phyloP scores from a whole-genome alignment of 1,140 invertebrate species.

The Caenorhabditis latens region DNA sequence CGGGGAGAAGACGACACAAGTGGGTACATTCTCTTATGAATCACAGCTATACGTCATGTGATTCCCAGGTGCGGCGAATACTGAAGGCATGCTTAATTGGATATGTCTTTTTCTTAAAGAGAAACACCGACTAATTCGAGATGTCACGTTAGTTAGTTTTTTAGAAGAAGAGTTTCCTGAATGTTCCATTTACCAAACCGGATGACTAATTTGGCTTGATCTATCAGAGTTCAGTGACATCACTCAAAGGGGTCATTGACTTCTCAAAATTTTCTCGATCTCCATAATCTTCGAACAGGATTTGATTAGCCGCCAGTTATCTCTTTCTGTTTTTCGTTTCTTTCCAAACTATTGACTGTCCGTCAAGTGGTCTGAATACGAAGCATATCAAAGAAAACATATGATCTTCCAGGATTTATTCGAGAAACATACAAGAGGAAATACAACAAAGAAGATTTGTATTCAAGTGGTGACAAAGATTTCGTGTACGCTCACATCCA shows the following conservation, averaged over 20 bases:
- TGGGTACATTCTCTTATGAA: constrained; percentile 43
- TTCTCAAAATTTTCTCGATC: constrained; percentile 39
- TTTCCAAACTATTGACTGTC: background rate
- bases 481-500: no score
- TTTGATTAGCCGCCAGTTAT: background rate
- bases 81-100: background rate
- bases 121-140: constrained; percentile 21
- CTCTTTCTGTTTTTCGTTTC: background rate
- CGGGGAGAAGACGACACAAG: background rate
- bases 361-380: no score
- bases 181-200: background rate
- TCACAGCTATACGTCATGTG: constrained; percentile 20
- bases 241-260: background rate
- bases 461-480: no score
- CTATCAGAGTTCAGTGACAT: constrained; percentile 20
- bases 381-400: no score
- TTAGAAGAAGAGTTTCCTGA: background rate
- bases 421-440: no score
- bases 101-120: background rate
- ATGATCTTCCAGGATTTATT: no score
- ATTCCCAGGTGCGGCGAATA: constrained; percentile 19
- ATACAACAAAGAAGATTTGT: no score
- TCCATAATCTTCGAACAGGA: constrained; percentile 1
- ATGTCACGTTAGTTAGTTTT: constrained; percentile 4
- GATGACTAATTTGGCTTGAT: background rate